These are phyloP conservation scores for Anolis apletophallus DNA, from an alignment of 2,797 vertebrate genomes.

Conservation along the genomic window DNA sequence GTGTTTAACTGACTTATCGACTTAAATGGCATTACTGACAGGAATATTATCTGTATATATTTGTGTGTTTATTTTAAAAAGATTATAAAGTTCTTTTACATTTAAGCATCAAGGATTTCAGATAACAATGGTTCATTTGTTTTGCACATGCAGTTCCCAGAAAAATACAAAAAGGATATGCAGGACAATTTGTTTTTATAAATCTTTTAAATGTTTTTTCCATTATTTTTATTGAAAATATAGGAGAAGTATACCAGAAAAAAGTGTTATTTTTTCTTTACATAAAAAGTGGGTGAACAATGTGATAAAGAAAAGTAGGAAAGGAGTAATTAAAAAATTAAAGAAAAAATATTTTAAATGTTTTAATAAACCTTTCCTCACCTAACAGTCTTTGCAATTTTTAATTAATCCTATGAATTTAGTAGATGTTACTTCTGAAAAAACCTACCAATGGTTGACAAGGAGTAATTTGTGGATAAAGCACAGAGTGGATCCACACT, in stretches of 20 bases:
- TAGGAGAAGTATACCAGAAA: too few species aligned
- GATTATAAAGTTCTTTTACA: not conserved
- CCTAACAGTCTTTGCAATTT: not conserved
- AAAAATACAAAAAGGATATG: not conserved
- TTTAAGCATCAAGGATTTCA: not conserved
- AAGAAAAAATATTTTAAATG: too few species aligned
- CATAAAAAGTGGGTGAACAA: too few species aligned
- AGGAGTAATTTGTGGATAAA: not conserved
- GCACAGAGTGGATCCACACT: not conserved
- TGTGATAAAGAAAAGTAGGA: too few species aligned
- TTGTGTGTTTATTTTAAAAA: not conserved
- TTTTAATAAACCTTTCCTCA: not conserved
- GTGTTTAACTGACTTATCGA: not conserved
- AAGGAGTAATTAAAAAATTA: too few species aligned
- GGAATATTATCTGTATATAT: not conserved
- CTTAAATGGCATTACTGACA: not conserved
- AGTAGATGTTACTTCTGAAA: not conserved
- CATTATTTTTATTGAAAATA: too few species aligned
- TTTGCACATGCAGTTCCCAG: not conserved
- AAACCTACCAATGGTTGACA: not conserved
- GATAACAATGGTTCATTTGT: conserved; percentile 20
- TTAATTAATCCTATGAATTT: not conserved
- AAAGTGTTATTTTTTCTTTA: too few species aligned
- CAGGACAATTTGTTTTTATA: not conserved
- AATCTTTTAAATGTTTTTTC: too few species aligned